These are phyloP conservation scores for Leptobrachium leishanense DNA, from an alignment of 2,113 vertebrate species.

Conservation along the genomic window DNA sequence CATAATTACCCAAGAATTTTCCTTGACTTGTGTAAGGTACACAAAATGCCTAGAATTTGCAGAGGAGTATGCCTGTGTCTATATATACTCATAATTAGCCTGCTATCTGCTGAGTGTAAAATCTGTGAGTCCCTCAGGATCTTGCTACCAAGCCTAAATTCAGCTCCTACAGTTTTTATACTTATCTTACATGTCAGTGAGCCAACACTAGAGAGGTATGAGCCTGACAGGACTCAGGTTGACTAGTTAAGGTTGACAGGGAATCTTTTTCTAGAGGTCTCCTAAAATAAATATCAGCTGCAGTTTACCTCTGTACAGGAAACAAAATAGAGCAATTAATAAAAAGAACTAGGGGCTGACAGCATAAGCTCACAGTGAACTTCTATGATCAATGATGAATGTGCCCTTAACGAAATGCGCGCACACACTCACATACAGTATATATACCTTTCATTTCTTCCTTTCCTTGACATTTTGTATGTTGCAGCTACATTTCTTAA, in stretches of 20 bases:
- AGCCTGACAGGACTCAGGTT: conserved; percentile 28
- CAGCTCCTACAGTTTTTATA: conserved; percentile 22
- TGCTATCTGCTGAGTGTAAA: conserved; percentile 39
- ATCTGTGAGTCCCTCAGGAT: conserved; percentile 42
- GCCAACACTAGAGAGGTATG: conserved; percentile 21
- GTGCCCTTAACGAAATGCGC: too few relatives aligned
- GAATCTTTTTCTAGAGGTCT: conserved; percentile 6
- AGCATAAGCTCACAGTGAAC: too few relatives aligned
- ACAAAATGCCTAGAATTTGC: conserved; percentile 27
- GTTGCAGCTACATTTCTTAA: too few relatives aligned
- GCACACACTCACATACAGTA: too few relatives aligned
- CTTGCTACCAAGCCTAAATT: conserved; percentile 32
- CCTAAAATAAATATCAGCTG: conserved; percentile 31
- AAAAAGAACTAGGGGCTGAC: too few relatives aligned
- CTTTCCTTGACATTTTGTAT: too few relatives aligned
- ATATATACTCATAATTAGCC: conserved; percentile 47
- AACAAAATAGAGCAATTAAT: neutral
- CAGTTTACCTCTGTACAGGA: neutral
- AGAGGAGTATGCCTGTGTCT: conserved; percentile 12
- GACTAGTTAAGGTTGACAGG: conserved; percentile 29
- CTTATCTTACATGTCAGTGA: conserved; percentile 30
- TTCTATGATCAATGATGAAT: too few relatives aligned
- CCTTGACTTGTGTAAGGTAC: conserved; percentile 6
- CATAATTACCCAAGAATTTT: conserved; percentile 33
- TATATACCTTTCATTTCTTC: too few relatives aligned